Percentiles rank a stretch among this genome's conserved stretches.
Conservation (phyloP, 2,113 vertebrate species). For the Platichthys stellatus region DNA sequence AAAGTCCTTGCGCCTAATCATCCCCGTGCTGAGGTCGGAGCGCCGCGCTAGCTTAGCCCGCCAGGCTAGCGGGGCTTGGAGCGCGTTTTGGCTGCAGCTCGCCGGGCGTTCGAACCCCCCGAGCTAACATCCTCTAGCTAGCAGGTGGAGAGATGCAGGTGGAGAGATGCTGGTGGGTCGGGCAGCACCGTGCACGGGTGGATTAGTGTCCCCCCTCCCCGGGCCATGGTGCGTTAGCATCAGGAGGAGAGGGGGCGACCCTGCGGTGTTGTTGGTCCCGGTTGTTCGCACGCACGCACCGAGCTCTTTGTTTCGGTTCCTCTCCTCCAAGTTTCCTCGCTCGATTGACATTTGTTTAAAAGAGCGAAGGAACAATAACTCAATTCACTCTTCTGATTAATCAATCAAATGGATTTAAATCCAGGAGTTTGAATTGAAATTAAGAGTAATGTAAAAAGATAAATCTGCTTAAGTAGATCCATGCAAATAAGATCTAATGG, state of each 20-base stretch:
- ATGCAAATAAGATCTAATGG: too few relatives aligned
- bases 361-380: too few relatives aligned
- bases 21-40: slow-evolving; percentile 51
- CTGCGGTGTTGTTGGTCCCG: neutral
- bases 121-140: slow-evolving; percentile 20
- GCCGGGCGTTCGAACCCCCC: neutral
- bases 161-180: neutral
- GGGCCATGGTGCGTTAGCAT: neutral
- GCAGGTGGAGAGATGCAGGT: too few relatives aligned
- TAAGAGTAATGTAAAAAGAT: too few relatives aligned
- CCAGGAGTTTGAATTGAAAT: too few relatives aligned
- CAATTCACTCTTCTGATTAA: too few relatives aligned
- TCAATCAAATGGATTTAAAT: too few relatives aligned
- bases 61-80: neutral
- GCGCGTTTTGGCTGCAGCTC: neutral
- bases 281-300: neutral
- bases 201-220: neutral
- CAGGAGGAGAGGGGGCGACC: fast-evolving
- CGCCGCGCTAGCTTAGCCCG: slow-evolving; percentile 37
- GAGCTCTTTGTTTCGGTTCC: slow-evolving; percentile 1
- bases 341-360: neutral
- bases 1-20: slow-evolving; percentile 71
- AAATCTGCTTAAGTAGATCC: too few relatives aligned
- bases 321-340: neutral
- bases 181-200: neutral